A percentile compares a stretch with the other conserved stretches of the same genome.
phyloP scores from a whole-genome alignment of 2,888 invertebrate genomes.

The Trichogramma dendrolimi region DNA sequence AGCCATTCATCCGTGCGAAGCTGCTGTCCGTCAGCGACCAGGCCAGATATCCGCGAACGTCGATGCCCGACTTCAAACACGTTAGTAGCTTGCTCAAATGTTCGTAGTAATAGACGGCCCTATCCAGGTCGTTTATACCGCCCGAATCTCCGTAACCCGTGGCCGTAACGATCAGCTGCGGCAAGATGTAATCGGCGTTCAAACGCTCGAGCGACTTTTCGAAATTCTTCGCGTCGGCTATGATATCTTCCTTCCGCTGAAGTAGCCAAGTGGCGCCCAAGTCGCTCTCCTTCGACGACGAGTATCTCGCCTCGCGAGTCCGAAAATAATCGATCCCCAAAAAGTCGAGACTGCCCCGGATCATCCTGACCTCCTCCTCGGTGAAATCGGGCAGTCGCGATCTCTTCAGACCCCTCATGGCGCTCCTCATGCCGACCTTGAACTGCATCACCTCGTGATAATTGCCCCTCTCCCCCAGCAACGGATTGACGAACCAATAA shows the following conservation, averaged over 20 bases:
- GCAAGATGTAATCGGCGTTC: slow-evolving; percentile 55
- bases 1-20: slow-evolving; percentile 76
- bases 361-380: slow-evolving; percentile 26
- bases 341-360: slow-evolving; percentile 35
- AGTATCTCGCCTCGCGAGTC: slow-evolving; percentile 11
- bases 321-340: slow-evolving; percentile 36
- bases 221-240: slow-evolving; percentile 55
- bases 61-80: slow-evolving; percentile 34
- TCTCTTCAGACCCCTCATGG: slow-evolving; percentile 56
- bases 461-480: slow-evolving; percentile 61
- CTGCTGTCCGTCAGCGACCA: slow-evolving; percentile 71
- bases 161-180: slow-evolving; percentile 59
- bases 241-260: background rate
- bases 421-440: slow-evolving; percentile 58
- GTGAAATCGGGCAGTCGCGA: slow-evolving; percentile 59
- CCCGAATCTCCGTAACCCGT: slow-evolving; percentile 59
- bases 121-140: slow-evolving; percentile 54
- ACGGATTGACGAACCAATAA: slow-evolving; percentile 67
- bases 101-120: slow-evolving; percentile 46
- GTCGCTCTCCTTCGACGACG: slow-evolving; percentile 16
- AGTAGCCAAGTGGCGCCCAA: slow-evolving; percentile 10
- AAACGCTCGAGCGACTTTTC: slow-evolving; percentile 57
- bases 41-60: slow-evolving; percentile 61
- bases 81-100: slow-evolving; percentile 36
- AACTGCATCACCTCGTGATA: slow-evolving; percentile 65